phyloP scores from a whole-genome alignment of 1,140 invertebrate species.

The Dendrolimus kikuchii region DNA sequence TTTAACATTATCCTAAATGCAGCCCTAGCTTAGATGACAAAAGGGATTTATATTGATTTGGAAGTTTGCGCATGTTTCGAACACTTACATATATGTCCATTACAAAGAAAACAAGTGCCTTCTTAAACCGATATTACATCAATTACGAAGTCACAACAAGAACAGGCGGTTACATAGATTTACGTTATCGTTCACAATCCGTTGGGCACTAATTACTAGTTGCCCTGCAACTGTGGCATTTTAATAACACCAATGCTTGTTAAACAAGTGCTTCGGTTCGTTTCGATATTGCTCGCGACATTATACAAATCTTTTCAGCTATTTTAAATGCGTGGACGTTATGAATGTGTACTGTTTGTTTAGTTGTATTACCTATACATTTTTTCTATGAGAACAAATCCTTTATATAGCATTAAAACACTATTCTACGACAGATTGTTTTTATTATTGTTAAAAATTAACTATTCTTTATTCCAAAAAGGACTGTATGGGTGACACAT shows the following conservation, averaged over 20 bases:
- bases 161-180: slow-evolving; percentile 18
- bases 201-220: slow-evolving; percentile 11
- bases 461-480: too few species aligned
- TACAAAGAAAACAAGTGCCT: too few species aligned
- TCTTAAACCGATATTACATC: neutral
- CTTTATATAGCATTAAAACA: too few species aligned
- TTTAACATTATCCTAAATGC: too few species aligned
- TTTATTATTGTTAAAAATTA: too few species aligned
- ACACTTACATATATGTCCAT: neutral
- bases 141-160: slow-evolving; percentile 8
- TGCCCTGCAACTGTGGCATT: slow-evolving; percentile 3
- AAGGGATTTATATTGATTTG: too few species aligned
- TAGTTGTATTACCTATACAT: too few species aligned
- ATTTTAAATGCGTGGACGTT: neutral
- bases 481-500: too few species aligned
- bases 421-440: too few species aligned
- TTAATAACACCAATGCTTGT: slow-evolving; percentile 7
- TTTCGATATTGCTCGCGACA: neutral
- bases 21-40: too few species aligned
- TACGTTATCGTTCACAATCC: slow-evolving; percentile 15
- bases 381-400: too few species aligned
- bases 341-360: too few species aligned
- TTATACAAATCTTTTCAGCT: neutral
- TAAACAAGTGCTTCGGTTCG: slow-evolving; percentile 2
- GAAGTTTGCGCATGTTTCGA: neutral